Percentiles rank a stretch among this genome's conserved stretches.
phyloP scores from a whole-genome alignment of 2,797 vertebrate genomes.

The Chelonia mydas region DNA sequence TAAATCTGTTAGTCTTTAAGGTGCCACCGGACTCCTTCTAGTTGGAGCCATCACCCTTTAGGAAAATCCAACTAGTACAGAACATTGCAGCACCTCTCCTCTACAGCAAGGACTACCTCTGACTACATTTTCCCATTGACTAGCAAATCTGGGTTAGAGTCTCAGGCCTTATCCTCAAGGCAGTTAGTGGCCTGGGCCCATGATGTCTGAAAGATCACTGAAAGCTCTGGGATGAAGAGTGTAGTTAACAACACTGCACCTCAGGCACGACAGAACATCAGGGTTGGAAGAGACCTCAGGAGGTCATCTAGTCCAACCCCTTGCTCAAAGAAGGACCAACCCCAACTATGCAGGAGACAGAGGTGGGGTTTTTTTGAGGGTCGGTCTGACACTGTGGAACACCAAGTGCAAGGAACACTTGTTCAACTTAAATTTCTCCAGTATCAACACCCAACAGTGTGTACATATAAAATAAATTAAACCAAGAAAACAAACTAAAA shows the following conservation, averaged over 20 bases:
- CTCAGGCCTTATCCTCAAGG: neutral
- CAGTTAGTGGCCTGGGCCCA: neutral
- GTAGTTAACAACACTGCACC: no score
- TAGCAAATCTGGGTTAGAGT: neutral
- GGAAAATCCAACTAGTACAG: neutral
- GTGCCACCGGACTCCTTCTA: no score
- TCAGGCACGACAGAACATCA: neutral
- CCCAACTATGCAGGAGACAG: no score
- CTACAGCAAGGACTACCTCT: neutral
- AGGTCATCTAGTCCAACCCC: no score
- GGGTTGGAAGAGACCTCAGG: no score
- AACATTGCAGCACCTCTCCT: neutral
- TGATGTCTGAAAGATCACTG: neutral
- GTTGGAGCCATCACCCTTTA: neutral
- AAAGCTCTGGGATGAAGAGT: neutral
- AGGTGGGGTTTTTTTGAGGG: no score
- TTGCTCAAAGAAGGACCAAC: no score
- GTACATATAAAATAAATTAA: neutral
- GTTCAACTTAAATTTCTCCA: neutral
- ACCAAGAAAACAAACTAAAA: neutral
- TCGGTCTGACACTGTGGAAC: no score
- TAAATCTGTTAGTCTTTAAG: no score
- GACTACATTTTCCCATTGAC: neutral
- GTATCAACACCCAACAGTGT: neutral
- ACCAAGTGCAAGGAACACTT: neutral